Percentiles rank a stretch among this genome's conserved stretches.
phyloP scores from a whole-genome alignment of 1,140 invertebrate genomes.

The Sitobion miscanthi region DNA sequence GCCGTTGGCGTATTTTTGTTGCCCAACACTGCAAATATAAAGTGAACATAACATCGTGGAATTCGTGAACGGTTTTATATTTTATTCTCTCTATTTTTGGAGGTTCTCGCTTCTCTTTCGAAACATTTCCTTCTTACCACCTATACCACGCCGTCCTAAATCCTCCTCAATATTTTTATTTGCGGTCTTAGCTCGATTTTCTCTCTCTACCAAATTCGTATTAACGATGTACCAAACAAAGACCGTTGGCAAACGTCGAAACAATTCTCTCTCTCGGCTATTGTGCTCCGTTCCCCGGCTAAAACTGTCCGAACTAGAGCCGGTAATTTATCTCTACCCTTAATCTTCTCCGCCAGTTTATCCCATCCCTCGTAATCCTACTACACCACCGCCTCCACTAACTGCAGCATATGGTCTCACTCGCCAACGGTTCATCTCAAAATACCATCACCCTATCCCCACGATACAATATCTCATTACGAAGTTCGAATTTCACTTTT shows the following conservation, averaged over 20 bases:
- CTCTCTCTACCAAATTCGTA: neutral
- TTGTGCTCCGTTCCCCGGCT: too few relatives aligned
- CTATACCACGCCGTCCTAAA: neutral
- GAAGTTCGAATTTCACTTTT: neutral
- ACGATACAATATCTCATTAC: neutral
- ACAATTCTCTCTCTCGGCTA: neutral
- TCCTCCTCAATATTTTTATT: neutral
- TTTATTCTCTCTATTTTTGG: neutral
- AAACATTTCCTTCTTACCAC: neutral
- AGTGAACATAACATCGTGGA: neutral
- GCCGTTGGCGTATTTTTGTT: constrained; percentile 23
- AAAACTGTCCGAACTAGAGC: constrained; percentile 4
- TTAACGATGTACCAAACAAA: neutral
- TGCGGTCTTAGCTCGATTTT: neutral
- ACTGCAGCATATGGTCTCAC: neutral
- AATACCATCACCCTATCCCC: neutral
- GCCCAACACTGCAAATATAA: constrained; percentile 42
- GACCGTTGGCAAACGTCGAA: neutral
- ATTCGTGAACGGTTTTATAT: neutral
- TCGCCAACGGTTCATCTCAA: neutral
- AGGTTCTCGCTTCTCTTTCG: neutral
- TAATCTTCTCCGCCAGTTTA: neutral
- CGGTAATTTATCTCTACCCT: constrained; percentile 8
- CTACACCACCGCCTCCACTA: neutral
- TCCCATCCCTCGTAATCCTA: neutral